Conservation (phyloP, 2,888 invertebrate species). For the Standfussiana lucernea region DNA sequence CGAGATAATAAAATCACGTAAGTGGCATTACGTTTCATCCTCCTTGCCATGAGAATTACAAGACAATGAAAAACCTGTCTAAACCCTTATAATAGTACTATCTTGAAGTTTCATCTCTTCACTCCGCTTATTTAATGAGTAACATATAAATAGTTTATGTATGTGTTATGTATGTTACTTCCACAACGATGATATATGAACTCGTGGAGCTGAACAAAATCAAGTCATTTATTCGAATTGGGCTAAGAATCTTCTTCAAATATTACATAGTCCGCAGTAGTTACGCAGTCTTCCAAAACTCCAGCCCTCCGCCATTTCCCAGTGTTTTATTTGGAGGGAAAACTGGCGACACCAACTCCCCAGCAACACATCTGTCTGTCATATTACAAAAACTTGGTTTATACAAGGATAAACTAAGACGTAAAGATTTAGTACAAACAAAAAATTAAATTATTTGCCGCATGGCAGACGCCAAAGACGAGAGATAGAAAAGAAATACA, state of each 20-base stretch:
- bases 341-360: neutral
- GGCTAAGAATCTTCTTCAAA: neutral
- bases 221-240: neutral
- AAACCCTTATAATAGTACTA: conserved; percentile 6
- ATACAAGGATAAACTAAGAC: neutral
- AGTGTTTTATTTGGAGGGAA: neutral
- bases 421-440: neutral
- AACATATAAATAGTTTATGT: conserved; percentile 18
- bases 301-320: neutral
- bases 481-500: neutral
- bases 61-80: conserved; percentile 25
- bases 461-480: neutral
- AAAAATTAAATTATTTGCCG: neutral
- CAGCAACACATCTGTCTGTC: neutral
- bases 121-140: neutral
- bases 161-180: conserved; percentile 11
- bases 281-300: neutral
- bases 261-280: too few species aligned
- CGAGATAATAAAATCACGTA: conserved; percentile 27
- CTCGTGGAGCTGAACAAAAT: neutral
- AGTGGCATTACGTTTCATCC: conserved; percentile 10
- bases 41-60: conserved; percentile 30
- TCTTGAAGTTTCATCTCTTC: conserved; percentile 26
- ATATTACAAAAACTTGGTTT: neutral
- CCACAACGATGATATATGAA: neutral